Conservation (phyloP, 2,113 vertebrate species). For the Acanthisitta chloris region DNA sequence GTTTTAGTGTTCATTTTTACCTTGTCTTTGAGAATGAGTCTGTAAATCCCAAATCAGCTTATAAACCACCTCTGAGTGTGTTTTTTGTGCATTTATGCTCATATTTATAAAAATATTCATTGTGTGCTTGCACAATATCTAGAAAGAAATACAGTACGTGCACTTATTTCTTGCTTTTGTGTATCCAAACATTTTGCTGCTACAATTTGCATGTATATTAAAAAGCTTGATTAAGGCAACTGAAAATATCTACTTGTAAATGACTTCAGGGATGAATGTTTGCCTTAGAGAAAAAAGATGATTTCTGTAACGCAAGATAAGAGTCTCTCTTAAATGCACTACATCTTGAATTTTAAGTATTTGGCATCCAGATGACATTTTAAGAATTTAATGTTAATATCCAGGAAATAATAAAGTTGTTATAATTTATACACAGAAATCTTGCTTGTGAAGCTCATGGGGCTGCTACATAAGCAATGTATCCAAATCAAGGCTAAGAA, state of each 20-base stretch:
- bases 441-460: background rate
- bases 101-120: background rate
- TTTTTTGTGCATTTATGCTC: background rate
- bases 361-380: conserved; percentile 43
- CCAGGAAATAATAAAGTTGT: conserved; percentile 53
- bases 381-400: conserved; percentile 31
- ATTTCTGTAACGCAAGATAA: conserved; percentile 36
- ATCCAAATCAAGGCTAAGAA: conserved; percentile 21
- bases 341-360: conserved; percentile 20
- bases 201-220: conserved; percentile 61
- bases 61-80: background rate
- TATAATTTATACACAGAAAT: conserved; percentile 28
- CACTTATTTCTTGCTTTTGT: background rate
- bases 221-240: conserved; percentile 37
- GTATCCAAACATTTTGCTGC: background rate
- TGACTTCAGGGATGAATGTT: conserved; percentile 15
- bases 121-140: background rate
- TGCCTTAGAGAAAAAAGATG: conserved; percentile 37
- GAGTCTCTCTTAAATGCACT: background rate
- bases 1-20: background rate
- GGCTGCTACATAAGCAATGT: background rate
- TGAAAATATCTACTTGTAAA: conserved; percentile 18
- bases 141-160: background rate
- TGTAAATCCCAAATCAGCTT: background rate
- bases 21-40: background rate